A percentile compares a stretch with the other conserved stretches of the same genome.
These are phyloP conservation scores for Argya squamiceps DNA, from an alignment of 2,797 vertebrate genomes.

Conservation along the genomic window DNA sequence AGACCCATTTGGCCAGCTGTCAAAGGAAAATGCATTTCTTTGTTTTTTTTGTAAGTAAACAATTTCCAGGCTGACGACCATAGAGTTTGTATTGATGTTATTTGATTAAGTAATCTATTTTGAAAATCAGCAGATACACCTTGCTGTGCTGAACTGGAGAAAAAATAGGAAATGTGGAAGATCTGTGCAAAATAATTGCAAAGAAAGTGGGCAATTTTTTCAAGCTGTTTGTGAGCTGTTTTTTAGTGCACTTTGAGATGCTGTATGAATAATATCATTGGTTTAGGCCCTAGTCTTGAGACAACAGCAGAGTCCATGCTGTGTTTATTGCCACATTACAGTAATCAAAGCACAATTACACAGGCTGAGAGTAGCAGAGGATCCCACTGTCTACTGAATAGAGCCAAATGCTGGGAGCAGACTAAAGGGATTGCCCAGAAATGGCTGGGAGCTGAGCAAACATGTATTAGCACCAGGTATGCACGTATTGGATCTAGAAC, in stretches of 20 bases:
- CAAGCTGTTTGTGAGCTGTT: background rate
- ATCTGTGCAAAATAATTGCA: background rate
- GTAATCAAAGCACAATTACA: background rate
- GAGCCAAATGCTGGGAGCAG: background rate
- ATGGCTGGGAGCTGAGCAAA: background rate
- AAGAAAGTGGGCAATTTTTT: background rate
- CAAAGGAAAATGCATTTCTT: background rate
- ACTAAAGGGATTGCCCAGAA: background rate
- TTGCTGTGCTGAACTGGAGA: background rate
- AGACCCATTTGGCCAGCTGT: background rate
- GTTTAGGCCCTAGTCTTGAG: background rate
- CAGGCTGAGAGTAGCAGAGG: background rate
- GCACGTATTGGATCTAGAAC: background rate
- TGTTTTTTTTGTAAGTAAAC: background rate
- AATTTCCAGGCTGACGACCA: background rate
- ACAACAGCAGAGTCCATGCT: background rate
- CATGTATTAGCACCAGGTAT: background rate
- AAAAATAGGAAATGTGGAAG: background rate
- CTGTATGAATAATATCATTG: background rate
- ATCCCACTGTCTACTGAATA: background rate
- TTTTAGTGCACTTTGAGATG: background rate
- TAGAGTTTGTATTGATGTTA: background rate
- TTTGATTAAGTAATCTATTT: background rate
- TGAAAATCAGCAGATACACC: background rate
- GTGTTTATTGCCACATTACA: background rate